Base-by-base conservation (phyloP, 1,140 invertebrate species). In the Zaprionus africanus region DNA sequence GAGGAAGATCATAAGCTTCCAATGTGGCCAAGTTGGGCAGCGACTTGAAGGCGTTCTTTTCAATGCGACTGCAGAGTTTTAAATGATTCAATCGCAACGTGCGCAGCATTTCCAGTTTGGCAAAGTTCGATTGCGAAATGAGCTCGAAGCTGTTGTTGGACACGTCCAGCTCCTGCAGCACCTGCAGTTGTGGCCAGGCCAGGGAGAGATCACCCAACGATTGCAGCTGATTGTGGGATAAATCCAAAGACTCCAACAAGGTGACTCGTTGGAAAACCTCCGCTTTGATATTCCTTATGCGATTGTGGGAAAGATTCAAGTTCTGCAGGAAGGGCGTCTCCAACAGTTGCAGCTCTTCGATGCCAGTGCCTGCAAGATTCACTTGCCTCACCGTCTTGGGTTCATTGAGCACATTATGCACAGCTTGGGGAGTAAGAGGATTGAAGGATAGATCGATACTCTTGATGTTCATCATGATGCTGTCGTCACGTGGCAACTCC, bases 391-490 rank as follows among this genome's bases (percentile, higher is more conserved):
- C 95, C 0, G 97, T 97, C 94, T 98, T 98, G 0, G 97, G 97
- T 90, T 98, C 97, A 51, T 96, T 96, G 0, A 98, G 91, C 41
- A 98, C 95, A 84, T 96, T 96, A 11, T 92, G 93, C 4, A 98
- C 94, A 0, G 97, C 95, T 74, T 96, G 95, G 60, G 94, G 92
- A 5, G 95, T 95, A 1, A 98, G 92, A 0, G 97, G 96, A 94
- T 98, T 98, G 74, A 95, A 96, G 2, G 97, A 98, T 1, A 98
- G 92, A 93, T 98, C 97, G 0, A 98, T 93, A 67, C 95, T 94
- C 91, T 98, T 98, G 1, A 98, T 96, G 88, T 97, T 98, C 2
- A 97, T 96, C 93, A 98, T 95, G 1, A 97, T 96, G 82, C 96
- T 96, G 38, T 97, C 96, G 90, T 98, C 97, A 1, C 95, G 94